Evolutionary conservation across 2,888 invertebrate species (phyloP), one percentile per base, ranked within the genome.

Genomic region (Trachelus stipa): DNA sequence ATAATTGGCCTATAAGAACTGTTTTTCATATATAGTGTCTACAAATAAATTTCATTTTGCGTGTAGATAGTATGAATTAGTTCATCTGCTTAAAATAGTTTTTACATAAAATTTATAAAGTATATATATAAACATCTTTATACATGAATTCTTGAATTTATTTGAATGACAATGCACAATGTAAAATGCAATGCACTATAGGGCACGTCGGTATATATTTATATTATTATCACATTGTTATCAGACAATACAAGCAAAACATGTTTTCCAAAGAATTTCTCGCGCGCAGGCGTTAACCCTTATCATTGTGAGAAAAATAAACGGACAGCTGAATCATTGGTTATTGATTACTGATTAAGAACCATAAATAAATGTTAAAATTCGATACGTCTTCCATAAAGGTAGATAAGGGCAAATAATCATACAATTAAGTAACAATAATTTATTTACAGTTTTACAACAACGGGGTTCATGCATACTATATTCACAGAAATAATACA

Each of bases 401-500:
- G 40, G 23, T 23, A 56, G 9, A 23, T 56, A 56, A 56, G 56
- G 23, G 9, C 23, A 56, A 56, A 56, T 2, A 56, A 23, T 9
- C 56, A 56, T 56, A 56, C 9, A 9, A 9, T 56, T 34, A 34
- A 31, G 15, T 71, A 71, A 71, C 71, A 71, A 56, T 34, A 34
- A 71, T 71, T 71, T 71, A 71, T 71, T 71, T 71, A 71, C 71
- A 71, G 33, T 71, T 15, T 34, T 71, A 31, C 71, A 71, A 71
- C 71, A 71, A 71, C 69, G 69, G 31, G 15, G 31, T 71, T 23
- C 34, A 12, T 71, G 33, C 71, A 31, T 12, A 69, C 12, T 71
- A 71, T 71, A 71, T 71, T 34, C 23, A 71, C 23, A 34, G 71
- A 71, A 33, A 31, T 71, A 71, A 71, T 71, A 71, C 71, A 34